Evolutionary conservation across 1,140 invertebrate genomes (phyloP), one percentile per base, ranked within the genome.

Genomic region (Rhynchophorus ferrugineus): DNA sequence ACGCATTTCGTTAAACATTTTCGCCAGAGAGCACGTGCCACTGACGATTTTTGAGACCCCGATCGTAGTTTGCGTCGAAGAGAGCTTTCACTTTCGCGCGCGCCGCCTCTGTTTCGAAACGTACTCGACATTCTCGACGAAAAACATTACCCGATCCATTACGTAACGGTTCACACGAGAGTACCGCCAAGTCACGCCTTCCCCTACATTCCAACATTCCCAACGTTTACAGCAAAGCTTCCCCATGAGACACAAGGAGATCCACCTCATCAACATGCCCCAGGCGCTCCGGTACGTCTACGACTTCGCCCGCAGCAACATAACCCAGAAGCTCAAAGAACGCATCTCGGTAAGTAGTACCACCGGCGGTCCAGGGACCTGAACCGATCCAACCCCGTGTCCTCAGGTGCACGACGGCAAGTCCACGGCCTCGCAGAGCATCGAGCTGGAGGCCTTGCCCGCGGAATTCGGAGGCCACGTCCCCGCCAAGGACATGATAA

Each of bases 401-500:
- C n/a, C n/a, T n/a, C n/a, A n/a, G n/a, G n/a, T n/a, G n/a, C 82
- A 87, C 61, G 74, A 75, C 56, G 81, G 70, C 46, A 58, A 81
- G 5, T 73, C 79, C n/a, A 78, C 80, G 3, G 62, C 89, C 20
- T 74, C 79, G 44, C 75, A 80, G 55, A 61, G 71, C 5, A 70
- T 89, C 6, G 78, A 84, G 53, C 63, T 76, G 1, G 75, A 77
- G 37, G 86, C 85, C 54, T 68, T 91, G 18, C 89, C 88, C 0
- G 77, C 79, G 22, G 82, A 85, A 61, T 86, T 86, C 64, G 88
- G 88, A 2, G 89, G 88, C 0, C 72, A 76, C 11, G 72, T 88
- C 45, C 81, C 85, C 19, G 70, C 85, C 48, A 70, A 78, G 1
- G 81, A 86, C 37, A 90, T 91, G 85, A 83, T 69, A 80, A 80